Evolutionary conservation across 2,888 invertebrate genomes (phyloP), one percentile per base, ranked within the genome.

Genomic region (Melikaiella ostensackeni): DNA sequence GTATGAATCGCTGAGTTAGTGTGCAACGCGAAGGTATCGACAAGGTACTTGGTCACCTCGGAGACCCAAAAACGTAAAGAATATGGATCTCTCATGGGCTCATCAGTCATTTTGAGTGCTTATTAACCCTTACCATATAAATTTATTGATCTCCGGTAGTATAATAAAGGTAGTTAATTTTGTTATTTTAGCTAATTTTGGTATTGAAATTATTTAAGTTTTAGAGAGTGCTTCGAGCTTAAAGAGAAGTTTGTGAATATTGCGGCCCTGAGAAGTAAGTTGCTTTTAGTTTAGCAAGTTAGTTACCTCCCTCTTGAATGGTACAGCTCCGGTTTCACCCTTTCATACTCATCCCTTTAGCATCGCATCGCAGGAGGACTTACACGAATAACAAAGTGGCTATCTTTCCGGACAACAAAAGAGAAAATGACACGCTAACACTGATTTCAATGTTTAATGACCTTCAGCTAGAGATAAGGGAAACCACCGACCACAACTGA

Each of bases 401-500:
- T 80, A 82, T 82, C 82, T 80, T 82, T 80, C 42, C 70, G 50
- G 59, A n/a, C 76, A 66, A 77, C 83, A 77, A 82, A 83, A 80
- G 81, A 79, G 76, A 83, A 78, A 84, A 81, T 80, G 81, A 81
- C 82, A 81, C 76, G 77, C 66, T 77, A 35, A 55, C 75, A 75
- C 75, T 78, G 77, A 79, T 78, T 79, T 78, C 61, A 80, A 81
- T 78, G 80, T 77, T 80, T 78, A 81, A 81, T 81, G 78, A 78
- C 74, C 81, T 77, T 75, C 63, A 75, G 24, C 66, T 38, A n/a
- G 30, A 70, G 70, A 70, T 70, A 70, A 42, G 19, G 27, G 46
- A 46, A 30, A 70, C 11, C n/a, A 27, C n/a, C 30, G 46, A 70
- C 70, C 70, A 11, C 70, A 70, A 70, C 46, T 70, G 42, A 30